These are phyloP conservation scores for Erithacus rubecula DNA, from an alignment of 2,797 vertebrate genomes.

Conservation along the genomic window DNA sequence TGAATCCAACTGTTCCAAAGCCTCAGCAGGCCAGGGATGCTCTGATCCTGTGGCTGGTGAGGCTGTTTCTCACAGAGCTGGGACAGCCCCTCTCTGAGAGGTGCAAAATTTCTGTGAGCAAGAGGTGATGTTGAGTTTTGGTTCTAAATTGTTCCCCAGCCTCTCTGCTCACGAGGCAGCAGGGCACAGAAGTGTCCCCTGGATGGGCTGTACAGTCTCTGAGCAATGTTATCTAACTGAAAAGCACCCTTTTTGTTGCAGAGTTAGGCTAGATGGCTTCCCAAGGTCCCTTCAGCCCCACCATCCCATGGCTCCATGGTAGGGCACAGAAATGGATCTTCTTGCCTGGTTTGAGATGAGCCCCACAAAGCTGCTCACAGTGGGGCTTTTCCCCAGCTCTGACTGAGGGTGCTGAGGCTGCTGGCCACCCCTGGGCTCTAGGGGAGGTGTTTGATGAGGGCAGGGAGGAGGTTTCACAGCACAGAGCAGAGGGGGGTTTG, in stretches of 20 bases:
- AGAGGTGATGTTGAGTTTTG: neutral
- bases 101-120: neutral
- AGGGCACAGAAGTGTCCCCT: fast-evolving
- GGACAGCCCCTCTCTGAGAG: neutral
- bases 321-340: neutral
- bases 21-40: fast-evolving
- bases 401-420: neutral
- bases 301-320: too few species aligned
- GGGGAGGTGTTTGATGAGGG: neutral
- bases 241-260: neutral
- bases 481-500: neutral
- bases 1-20: neutral
- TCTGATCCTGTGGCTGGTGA: neutral
- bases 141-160: neutral
- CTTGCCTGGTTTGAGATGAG: neutral
- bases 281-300: neutral
- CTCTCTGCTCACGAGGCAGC: neutral
- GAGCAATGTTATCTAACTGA: neutral
- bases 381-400: neutral
- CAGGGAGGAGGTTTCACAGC: neutral
- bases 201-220: neutral
- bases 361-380: neutral
- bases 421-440: fast-evolving
- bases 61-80: neutral
- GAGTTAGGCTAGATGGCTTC: neutral